Percentiles rank a stretch among this genome's conserved stretches.
Conservation (phyloP, 2,113 vertebrate genomes). For the Oceanites oceanicus region DNA sequence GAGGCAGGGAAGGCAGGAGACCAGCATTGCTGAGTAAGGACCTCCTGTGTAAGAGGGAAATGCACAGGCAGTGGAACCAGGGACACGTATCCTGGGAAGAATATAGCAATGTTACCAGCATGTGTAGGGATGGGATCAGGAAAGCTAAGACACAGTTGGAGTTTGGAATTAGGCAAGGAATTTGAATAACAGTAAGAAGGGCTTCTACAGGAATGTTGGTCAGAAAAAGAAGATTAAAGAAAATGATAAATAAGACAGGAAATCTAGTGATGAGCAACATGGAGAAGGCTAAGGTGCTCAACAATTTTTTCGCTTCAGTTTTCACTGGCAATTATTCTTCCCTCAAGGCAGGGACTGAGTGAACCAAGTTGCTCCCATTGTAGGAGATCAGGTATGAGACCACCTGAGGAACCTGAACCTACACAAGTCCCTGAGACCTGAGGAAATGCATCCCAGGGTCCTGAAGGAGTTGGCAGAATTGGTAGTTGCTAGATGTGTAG, state of each 20-base stretch:
- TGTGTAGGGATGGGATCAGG: not conserved
- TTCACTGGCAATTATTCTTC: not conserved
- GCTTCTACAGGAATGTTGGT: accelerated
- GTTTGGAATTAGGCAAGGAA: not conserved
- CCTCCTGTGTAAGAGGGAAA: not conserved
- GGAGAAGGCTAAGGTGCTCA: not conserved
- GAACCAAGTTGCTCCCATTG: not conserved
- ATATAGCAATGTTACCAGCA: not conserved
- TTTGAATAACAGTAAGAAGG: not conserved
- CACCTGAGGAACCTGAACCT: not conserved
- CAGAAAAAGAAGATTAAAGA: not conserved
- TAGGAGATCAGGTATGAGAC: not conserved
- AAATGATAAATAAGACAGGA: not conserved
- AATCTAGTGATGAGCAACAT: not conserved
- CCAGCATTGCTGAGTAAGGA: not conserved
- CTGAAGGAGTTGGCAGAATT: not conserved
- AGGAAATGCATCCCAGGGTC: not conserved
- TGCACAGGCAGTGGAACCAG: not conserved
- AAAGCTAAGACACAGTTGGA: not conserved
- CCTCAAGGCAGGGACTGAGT: not conserved
- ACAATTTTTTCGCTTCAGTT: not conserved
- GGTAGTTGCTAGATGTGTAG: not conserved
- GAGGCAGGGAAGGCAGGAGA: not conserved
- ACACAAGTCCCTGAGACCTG: not conserved
- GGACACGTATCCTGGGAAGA: not conserved